Percentiles rank a stretch among this genome's conserved stretches.
These are phyloP conservation scores for Drosophila antonietae DNA, from an alignment of 2,888 invertebrate species.

Conservation along the genomic window DNA sequence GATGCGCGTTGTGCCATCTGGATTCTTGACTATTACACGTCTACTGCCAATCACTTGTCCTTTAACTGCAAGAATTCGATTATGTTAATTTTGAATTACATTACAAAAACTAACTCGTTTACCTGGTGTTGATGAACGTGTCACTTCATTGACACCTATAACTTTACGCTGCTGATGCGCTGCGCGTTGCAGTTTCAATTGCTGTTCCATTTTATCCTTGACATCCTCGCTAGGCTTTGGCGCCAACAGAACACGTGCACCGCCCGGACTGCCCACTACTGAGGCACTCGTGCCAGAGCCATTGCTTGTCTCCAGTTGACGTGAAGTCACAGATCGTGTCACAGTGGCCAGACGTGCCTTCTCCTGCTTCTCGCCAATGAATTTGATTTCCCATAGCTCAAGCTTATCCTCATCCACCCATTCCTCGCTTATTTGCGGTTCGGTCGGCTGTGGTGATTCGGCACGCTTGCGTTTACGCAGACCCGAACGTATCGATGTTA, in stretches of 20 bases:
- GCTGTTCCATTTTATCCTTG: slow-evolving; percentile 96
- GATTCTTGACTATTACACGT: slow-evolving; percentile 85
- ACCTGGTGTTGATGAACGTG: slow-evolving; percentile 70
- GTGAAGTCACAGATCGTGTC: slow-evolving; percentile 88
- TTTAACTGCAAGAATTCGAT: slow-evolving; percentile 56
- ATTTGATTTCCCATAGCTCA: slow-evolving; percentile 98
- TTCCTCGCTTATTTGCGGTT: slow-evolving; percentile 96
- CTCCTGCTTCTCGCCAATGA: slow-evolving; percentile 93
- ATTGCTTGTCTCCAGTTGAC: slow-evolving; percentile 88
- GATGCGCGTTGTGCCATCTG: slow-evolving; percentile 88
- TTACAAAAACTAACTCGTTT: background rate
- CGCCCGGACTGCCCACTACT: slow-evolving; percentile 68
- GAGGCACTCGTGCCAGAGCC: slow-evolving; percentile 53
- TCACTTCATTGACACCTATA: slow-evolving; percentile 71
- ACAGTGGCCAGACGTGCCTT: slow-evolving; percentile 84
- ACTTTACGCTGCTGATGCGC: slow-evolving; percentile 94
- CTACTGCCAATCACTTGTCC: slow-evolving; percentile 81
- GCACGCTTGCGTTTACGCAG: slow-evolving; percentile 96
- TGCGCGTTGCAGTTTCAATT: slow-evolving; percentile 93
- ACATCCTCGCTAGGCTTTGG: slow-evolving; percentile 87
- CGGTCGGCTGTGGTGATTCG: slow-evolving; percentile 96
- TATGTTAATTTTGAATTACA: background rate
- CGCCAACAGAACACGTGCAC: slow-evolving; percentile 84
- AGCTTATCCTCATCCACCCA: slow-evolving; percentile 98
- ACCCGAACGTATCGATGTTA: slow-evolving; percentile 97